Base-by-base conservation (phyloP, 1,140 invertebrate genomes). In the Dolichoris vasculosae region DNA sequence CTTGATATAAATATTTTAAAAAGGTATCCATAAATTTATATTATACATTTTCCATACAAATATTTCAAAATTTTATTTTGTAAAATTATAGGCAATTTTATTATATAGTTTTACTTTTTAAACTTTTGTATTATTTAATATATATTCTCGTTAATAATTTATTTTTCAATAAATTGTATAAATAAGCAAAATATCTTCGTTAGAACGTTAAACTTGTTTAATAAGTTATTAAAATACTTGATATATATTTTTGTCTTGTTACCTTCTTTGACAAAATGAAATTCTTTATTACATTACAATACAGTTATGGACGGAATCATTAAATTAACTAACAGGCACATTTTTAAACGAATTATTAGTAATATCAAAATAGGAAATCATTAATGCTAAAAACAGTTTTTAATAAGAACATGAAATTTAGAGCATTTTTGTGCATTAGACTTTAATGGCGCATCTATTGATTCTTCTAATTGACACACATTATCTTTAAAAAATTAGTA, bases 241-340 rank as follows among this genome's bases (percentile, higher is more conserved):
- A 51, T 81, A 80, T 35, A 76, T 35, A 77, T 76, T 86, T 48
- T 67, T 64, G 17, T 11, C 11, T 32, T 64, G 11, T 55, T 79
- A 20, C 11, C 38, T 85, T 43, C 38, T 15, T 82, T 79, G 69
- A 80, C 11, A 86, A 83, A 83, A 86, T 83, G 83, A 83, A 77
- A 78, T 20, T 85, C n/a, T 71, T 81, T 20, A 48, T 79, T 86
- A 82, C 63, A 64, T 75, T 80, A 86, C 35, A 80, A 85, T 79
- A 80, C 87, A 86, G 55, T 67, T 75, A 85, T 89, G 87, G 88
- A 89, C 87, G 86, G 86, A 89, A 85, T 87, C 71, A 48, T 83
- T 69, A 63, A 78, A 76, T 35, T 23, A 80, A 55, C 17, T 63
- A 64, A 43, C 26, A 84, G n/a, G 43, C 30, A 84, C 48, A 86